Evolutionary conservation across 1,140 invertebrate species (phyloP).

Genomic region (Heliconius congener): DNA sequence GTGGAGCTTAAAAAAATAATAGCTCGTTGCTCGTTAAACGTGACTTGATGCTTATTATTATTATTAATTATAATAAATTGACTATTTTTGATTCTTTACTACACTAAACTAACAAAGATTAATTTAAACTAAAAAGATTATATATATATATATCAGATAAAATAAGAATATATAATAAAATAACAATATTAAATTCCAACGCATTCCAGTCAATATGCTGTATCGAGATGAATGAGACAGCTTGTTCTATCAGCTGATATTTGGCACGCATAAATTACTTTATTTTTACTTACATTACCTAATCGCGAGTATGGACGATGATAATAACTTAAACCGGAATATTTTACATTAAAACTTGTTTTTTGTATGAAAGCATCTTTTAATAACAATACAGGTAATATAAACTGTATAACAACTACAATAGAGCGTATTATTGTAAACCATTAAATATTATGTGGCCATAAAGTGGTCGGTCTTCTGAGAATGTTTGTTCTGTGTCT

Average conservation of each 20-base stretch:
- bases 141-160: too few species aligned
- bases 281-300: conserved; percentile 60
- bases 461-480: conserved; percentile 32
- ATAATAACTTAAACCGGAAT: conserved; percentile 47
- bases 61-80: neutral
- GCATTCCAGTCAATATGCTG: neutral
- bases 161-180: neutral
- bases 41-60: too few species aligned
- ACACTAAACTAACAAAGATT: too few species aligned
- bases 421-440: conserved; percentile 4
- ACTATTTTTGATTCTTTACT: too few species aligned
- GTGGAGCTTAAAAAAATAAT: too few species aligned
- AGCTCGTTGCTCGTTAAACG: too few species aligned
- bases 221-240: conserved; percentile 61
- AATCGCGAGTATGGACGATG: conserved; percentile 53
- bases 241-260: conserved; percentile 73
- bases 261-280: conserved; percentile 63
- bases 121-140: too few species aligned
- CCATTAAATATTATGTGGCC: neutral
- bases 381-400: neutral
- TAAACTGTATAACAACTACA: neutral
- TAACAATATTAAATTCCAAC: neutral
- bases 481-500: conserved; percentile 37
- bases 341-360: conserved; percentile 45
- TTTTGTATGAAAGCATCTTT: conserved; percentile 30